These are phyloP conservation scores for Crenuchus spilurus DNA, from an alignment of 2,797 vertebrate genomes.

Conservation along the genomic window DNA sequence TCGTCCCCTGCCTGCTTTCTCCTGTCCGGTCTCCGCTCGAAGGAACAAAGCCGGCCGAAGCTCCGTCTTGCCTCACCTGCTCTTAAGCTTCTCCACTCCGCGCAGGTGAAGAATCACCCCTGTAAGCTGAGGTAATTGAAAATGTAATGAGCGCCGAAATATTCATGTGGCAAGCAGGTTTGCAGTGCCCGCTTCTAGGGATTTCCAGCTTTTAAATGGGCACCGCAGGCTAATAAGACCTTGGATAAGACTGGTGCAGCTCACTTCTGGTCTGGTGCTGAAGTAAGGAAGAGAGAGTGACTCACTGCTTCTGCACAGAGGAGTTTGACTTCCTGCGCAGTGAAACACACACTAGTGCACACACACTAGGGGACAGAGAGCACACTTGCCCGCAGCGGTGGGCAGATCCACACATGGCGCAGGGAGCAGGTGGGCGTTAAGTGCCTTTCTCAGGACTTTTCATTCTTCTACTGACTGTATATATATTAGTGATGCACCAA, in stretches of 20 bases:
- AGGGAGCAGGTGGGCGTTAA: too few relatives aligned
- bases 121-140: conserved; percentile 49
- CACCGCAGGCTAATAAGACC: background rate
- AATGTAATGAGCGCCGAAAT: conserved; percentile 32
- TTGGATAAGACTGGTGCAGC: background rate
- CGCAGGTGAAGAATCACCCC: conserved; percentile 8
- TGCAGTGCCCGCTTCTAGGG: background rate
- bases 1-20: conserved; percentile 1
- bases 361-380: too few relatives aligned
- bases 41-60: background rate
- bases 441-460: too few relatives aligned
- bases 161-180: conserved; percentile 12
- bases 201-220: background rate
- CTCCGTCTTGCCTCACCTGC: background rate
- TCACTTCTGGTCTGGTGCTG: background rate
- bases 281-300: too few relatives aligned
- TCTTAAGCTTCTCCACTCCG: background rate
- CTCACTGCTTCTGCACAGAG: too few relatives aligned
- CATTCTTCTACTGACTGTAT: too few relatives aligned
- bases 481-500: too few relatives aligned
- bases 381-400: too few relatives aligned
- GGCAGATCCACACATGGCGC: too few relatives aligned
- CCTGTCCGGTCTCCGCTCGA: background rate
- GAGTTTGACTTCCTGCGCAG: too few relatives aligned
- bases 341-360: too few relatives aligned